phyloP scores from a whole-genome alignment of 2,797 vertebrate species.

The Buphagus erythrorhynchus region DNA sequence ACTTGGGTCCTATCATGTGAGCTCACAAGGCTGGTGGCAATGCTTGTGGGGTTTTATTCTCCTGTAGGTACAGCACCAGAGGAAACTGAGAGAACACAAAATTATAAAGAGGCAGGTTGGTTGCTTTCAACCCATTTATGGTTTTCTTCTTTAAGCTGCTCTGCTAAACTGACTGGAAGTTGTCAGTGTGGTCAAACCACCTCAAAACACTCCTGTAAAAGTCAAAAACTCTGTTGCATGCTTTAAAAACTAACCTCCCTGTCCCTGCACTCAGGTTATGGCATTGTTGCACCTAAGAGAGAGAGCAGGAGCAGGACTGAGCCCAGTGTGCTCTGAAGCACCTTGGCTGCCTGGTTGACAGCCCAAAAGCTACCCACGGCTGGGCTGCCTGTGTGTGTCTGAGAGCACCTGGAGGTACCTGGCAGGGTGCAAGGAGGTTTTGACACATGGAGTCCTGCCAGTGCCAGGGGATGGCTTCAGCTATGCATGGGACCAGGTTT shows the following conservation, averaged over 20 bases:
- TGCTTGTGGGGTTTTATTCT: rapidly evolving
- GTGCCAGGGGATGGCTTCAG: background rate
- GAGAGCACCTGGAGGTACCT: background rate
- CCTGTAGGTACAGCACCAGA: background rate
- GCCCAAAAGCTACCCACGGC: background rate
- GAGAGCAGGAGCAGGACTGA: background rate
- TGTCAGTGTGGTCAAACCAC: background rate
- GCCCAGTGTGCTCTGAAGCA: background rate
- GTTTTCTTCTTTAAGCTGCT: background rate
- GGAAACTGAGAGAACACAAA: background rate
- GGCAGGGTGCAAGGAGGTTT: too few species aligned
- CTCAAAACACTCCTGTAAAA: background rate
- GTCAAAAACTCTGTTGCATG: background rate
- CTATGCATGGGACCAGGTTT: background rate
- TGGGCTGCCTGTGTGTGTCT: background rate
- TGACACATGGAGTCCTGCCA: background rate
- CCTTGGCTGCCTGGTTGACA: background rate
- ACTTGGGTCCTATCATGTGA: rapidly evolving
- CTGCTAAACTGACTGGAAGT: background rate
- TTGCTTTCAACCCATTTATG: background rate
- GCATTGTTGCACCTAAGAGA: rapidly evolving
- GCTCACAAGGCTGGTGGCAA: background rate
- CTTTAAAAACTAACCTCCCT: background rate
- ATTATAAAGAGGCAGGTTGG: background rate
- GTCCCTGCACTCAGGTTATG: background rate